Base-by-base conservation (phyloP, 2,888 invertebrate genomes). In the Sceliomorpha sp. region DNA sequence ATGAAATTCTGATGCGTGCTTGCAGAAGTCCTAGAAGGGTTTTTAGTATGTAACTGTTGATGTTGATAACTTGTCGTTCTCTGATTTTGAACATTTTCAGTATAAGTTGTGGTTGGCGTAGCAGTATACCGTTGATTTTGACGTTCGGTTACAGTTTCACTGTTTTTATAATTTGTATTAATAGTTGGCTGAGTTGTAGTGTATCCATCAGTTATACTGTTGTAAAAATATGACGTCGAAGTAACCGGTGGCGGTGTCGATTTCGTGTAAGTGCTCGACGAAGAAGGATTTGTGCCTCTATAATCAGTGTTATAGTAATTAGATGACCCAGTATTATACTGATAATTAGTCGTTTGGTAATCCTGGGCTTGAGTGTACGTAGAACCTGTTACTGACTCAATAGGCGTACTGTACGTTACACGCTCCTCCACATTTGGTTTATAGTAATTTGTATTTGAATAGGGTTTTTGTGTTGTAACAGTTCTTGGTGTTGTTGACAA, bases 1-100 rank as follows among this genome's bases (percentile, higher is more conserved):
- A 85, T 74, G 0, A 68, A 71, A 55, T 85, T 85, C 9, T 74
- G 78, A 7, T 74, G 73, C 42, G 76, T 78, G 2, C 62, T 75
- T 17, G 73, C 75, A 0, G 64, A 64, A 39, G 70, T 60, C 40
- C 72, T 76, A n/a, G 70, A 40, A 0, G 78, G 63, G 44, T 51
- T 75, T 15, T 74, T 79, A 1, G 70, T 72, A 1, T 74, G 64
- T 2, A 32, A 47, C 39, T 70, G 67, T 14, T 64, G 67, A 15
- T 51, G 63, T 6, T 42, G 62, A 40, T 67, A 53, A 40, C 48
- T 70, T 1, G 42, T 42, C 7, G 60, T 53, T 12, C 27, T 40
- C 7, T 62, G 40, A 15, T 60, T 50, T 12, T 50, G 44, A 20
- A 2, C 8, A 36, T 59, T 39, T 34, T 39, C 47, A 20, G 44